Evolutionary conservation across 1,140 invertebrate genomes (phyloP).

Genomic region (Venustaconcha ellipsiformis): DNA sequence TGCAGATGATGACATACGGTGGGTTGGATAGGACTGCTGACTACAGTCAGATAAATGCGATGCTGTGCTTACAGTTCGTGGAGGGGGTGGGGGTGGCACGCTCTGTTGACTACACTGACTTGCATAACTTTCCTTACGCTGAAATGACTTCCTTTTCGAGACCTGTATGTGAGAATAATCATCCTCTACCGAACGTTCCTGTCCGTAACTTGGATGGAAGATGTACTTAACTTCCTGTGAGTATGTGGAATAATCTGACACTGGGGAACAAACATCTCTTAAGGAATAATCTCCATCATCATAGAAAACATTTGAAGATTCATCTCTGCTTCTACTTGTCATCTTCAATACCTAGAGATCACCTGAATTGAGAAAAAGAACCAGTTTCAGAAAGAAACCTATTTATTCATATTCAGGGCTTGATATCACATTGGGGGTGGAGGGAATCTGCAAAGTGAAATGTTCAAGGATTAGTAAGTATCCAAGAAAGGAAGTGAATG

Average conservation of each 20-base stretch:
- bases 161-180: slow-evolving; percentile 35
- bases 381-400: too few species aligned
- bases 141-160: slow-evolving; percentile 20
- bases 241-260: slow-evolving; percentile 39
- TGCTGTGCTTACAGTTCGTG: slow-evolving; percentile 19
- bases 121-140: slow-evolving; percentile 24
- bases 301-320: too few species aligned
- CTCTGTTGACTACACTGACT: slow-evolving; percentile 26
- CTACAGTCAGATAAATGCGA: slow-evolving; percentile 7
- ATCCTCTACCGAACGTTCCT: slow-evolving; percentile 16
- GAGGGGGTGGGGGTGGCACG: slow-evolving; percentile 18
- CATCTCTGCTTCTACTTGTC: too few species aligned
- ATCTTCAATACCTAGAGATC: too few species aligned
- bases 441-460: too few species aligned
- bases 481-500: too few species aligned
- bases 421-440: too few species aligned
- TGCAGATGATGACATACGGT: slow-evolving; percentile 22
- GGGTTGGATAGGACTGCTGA: slow-evolving; percentile 11
- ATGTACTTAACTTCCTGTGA: slow-evolving; percentile 42
- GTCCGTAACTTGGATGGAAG: slow-evolving; percentile 31
- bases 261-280: slow-evolving; percentile 15
- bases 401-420: too few species aligned
- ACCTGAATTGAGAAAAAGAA: too few species aligned
- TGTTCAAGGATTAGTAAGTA: too few species aligned
- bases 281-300: too few species aligned